These are phyloP conservation scores for Helostoma temminkii DNA, from an alignment of 2,797 vertebrate species.

Conservation along the genomic window DNA sequence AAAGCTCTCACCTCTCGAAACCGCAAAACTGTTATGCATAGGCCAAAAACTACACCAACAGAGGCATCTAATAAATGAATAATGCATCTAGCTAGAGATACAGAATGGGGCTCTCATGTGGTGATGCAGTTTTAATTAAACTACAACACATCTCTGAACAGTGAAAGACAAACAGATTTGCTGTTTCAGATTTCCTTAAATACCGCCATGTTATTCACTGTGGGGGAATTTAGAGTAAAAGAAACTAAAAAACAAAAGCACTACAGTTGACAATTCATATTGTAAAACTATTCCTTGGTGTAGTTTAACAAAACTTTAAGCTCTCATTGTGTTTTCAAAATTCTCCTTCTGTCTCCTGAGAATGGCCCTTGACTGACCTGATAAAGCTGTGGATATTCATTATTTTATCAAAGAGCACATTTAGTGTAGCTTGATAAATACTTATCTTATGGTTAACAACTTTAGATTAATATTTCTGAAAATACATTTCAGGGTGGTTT, in stretches of 20 bases:
- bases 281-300: neutral
- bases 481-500: conserved; percentile 10
- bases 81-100: conserved; percentile 14
- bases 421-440: too few species aligned
- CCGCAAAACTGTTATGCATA: conserved; percentile 10
- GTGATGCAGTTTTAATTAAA: conserved; percentile 26
- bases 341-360: conserved; percentile 8
- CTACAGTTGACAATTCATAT: neutral
- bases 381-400: conserved; percentile 7
- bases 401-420: conserved; percentile 18
- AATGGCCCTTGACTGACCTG: conserved; percentile 8
- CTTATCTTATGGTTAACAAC: too few species aligned
- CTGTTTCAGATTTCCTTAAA: neutral
- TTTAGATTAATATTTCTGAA: neutral
- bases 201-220: neutral
- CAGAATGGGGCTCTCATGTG: neutral
- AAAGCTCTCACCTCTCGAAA: neutral
- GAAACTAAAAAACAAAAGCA: conserved; percentile 5
- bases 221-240: conserved; percentile 3
- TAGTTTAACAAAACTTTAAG: conserved; percentile 2
- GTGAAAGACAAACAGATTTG: conserved; percentile 2
- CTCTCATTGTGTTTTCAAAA: neutral
- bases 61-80: conserved; percentile 10
- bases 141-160: conserved; percentile 5
- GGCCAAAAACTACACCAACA: conserved; percentile 9